Conservation (phyloP, 2,113 vertebrate species). For the Micronisus gabar region DNA sequence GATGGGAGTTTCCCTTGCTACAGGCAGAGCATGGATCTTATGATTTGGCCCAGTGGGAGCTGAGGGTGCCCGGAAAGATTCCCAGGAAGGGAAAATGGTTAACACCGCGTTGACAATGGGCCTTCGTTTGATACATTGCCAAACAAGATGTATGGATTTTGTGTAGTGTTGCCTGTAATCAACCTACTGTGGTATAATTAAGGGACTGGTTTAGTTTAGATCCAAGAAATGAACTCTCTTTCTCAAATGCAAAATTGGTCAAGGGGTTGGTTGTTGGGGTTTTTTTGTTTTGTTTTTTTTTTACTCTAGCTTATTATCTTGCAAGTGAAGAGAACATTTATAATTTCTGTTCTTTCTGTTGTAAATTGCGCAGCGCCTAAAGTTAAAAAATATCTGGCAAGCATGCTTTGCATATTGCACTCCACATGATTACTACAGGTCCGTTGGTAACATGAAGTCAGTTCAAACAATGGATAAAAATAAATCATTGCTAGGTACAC, state of each 20-base stretch:
- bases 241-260: constrained; percentile 13
- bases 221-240: background rate
- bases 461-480: constrained; percentile 61
- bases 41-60: background rate
- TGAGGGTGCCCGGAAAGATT: background rate
- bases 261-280: background rate
- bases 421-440: constrained; percentile 28
- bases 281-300: background rate
- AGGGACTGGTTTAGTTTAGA: background rate
- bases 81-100: background rate
- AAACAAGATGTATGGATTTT: constrained; percentile 19
- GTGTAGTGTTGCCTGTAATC: constrained; percentile 38
- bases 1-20: background rate
- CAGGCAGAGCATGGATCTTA: background rate
- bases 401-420: background rate
- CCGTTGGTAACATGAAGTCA: constrained; percentile 29
- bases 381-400: constrained; percentile 29
- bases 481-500: constrained; percentile 66
- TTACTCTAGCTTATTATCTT: background rate
- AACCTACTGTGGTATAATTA: constrained; percentile 18
- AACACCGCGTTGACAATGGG: background rate
- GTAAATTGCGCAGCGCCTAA: background rate
- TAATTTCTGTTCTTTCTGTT: constrained; percentile 36
- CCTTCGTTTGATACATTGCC: background rate
- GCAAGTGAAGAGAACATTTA: background rate